These are phyloP conservation scores for Chaunax sp. DNA, from an alignment of 2,797 vertebrate genomes.

Conservation along the genomic window DNA sequence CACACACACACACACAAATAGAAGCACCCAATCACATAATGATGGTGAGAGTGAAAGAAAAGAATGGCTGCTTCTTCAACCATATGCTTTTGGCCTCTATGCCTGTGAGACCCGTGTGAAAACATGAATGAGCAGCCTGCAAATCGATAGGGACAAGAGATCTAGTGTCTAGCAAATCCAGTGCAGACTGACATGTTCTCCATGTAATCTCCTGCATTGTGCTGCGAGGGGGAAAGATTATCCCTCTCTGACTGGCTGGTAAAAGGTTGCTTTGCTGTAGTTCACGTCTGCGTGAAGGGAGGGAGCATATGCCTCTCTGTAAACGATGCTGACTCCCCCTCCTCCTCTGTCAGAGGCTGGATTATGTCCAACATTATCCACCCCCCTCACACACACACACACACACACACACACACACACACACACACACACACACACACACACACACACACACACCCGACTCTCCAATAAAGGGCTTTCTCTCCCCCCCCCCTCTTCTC, in stretches of 20 bases:
- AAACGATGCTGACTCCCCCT: conserved; percentile 75
- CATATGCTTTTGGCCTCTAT: conserved; percentile 69
- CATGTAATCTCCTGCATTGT: conserved; percentile 86
- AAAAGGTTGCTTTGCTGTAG: conserved; percentile 80
- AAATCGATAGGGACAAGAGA: conserved; percentile 86
- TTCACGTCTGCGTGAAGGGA: conserved; percentile 73
- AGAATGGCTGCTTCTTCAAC: conserved; percentile 66
- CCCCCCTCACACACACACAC: conserved; percentile 16
- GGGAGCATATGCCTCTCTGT: conserved; percentile 73
- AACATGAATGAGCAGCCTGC: conserved; percentile 84
- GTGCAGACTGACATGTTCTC: conserved; percentile 84
- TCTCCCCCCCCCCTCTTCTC: conserved; percentile 75
- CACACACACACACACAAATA: not conserved
- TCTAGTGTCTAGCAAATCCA: conserved; percentile 85
- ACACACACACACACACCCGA: conserved; percentile 44
- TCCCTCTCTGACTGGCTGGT: conserved; percentile 84
- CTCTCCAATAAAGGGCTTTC: conserved; percentile 80
- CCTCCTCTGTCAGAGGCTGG: conserved; percentile 80
- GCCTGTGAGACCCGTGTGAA: conserved; percentile 78
- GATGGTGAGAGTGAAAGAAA: conserved; percentile 47
- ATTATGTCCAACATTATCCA: conserved; percentile 83
- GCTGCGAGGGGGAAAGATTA: conserved; percentile 84
- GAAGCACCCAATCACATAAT: conserved; percentile 55
- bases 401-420: conserved; percentile 46
- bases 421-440: conserved; percentile 13